A percentile compares a stretch with the other conserved stretches of the same genome.
phyloP scores from a whole-genome alignment of 2,797 vertebrate species.

The Distichodus sexfasciatus region DNA sequence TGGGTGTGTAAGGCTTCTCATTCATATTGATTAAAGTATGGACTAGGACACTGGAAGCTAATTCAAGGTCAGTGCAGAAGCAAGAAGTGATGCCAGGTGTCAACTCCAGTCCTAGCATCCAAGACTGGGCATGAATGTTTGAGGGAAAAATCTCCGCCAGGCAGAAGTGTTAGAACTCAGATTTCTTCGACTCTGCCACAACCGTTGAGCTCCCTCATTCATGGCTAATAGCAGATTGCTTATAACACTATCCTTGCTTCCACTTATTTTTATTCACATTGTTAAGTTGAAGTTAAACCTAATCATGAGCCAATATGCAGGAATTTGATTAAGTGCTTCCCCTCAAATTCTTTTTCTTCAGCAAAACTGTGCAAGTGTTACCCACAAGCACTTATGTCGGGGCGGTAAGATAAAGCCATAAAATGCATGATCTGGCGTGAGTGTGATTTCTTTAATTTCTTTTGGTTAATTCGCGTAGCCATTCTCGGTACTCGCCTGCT shows the following conservation, averaged over 20 bases:
- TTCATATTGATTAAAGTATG: slow-evolving; percentile 41
- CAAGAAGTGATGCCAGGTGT: neutral
- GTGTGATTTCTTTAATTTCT: slow-evolving; percentile 56
- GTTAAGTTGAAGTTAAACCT: neutral
- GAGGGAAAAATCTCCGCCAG: neutral
- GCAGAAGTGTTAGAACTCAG: neutral
- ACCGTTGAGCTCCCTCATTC: neutral
- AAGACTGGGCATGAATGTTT: neutral
- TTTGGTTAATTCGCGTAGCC: slow-evolving; percentile 52
- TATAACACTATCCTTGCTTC: neutral
- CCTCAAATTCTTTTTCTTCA: neutral
- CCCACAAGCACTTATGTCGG: slow-evolving; percentile 1
- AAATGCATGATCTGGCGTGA: slow-evolving; percentile 45
- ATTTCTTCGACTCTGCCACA: too few species aligned
- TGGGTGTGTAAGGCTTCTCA: slow-evolving; percentile 24
- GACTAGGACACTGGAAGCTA: slow-evolving; percentile 32
- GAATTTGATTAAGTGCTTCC: neutral
- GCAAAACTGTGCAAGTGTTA: neutral
- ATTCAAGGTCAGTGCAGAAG: slow-evolving; percentile 30
- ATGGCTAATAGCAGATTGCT: neutral
- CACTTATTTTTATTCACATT: neutral
- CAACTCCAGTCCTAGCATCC: slow-evolving; percentile 2
- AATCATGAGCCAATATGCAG: neutral
- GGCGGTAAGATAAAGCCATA: slow-evolving; percentile 45
- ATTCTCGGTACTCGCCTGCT: slow-evolving; percentile 43